Base-by-base conservation (phyloP, 1,140 invertebrate species). In the Bombus fervidus region DNA sequence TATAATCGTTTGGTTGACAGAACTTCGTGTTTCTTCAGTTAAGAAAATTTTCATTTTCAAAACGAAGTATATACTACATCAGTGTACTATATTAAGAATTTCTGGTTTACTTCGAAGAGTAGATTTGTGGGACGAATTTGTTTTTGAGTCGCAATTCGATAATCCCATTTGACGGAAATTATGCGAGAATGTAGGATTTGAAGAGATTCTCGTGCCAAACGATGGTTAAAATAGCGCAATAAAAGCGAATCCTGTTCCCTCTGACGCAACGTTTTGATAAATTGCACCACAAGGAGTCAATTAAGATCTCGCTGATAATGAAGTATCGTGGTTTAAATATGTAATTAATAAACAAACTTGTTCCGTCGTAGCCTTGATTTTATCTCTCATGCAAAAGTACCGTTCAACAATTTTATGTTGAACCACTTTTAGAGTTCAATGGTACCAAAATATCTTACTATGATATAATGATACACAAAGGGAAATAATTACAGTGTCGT, bases 191-290 rank as follows among this genome's bases (percentile, higher is more conserved):
- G 31, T 37, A 12, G 73, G 47, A 75, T 25, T 59, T 3, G 74
- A 39, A 5, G 25, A 59, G 74, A 25, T 59, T 59, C 53, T 39
- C 74, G 31, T 75, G 73, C 3, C 43, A 34, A 59, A 39, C 57
- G 74, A 39, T 59, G 47, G 37, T 34, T 76, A 59, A 76, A 25
- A 59, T 28, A 66, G n/a, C 22, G 39, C 43, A 78, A 79, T 66
- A 43, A 66, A n/a, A 66, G 10, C 41, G 39, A 43, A 68, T 79
- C 77, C 62, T 68, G 77, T 76, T 76, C 53, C 9, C 34, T 66
- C 77, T 79, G 77, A 79, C 62, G 62, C 62, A 79, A 79, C 22
- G 15, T 43, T 39, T 43, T 25, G 39, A 43, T 34, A 34, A 79
- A 79, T 68, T 68, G 59, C 62, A 28, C 1, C 2, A 47, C 74